Conservation (phyloP, 2,888 invertebrate species). For the Chrysodeixis includens region DNA sequence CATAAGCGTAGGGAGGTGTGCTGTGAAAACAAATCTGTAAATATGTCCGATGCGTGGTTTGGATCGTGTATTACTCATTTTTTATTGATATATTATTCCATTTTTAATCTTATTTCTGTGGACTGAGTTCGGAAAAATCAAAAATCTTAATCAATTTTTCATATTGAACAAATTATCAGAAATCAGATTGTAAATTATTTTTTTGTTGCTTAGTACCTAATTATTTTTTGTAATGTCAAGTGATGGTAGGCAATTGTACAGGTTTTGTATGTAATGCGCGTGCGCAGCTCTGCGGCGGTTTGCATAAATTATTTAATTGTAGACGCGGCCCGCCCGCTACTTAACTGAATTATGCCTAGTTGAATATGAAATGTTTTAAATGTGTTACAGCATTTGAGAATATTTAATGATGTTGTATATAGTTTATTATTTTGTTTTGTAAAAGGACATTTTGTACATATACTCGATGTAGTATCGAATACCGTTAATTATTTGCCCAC, state of each 20-base stretch:
- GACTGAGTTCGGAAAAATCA: conserved; percentile 64
- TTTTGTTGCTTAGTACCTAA: conserved; percentile 81
- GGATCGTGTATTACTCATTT: conserved; percentile 64
- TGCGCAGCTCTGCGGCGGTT: conserved; percentile 52
- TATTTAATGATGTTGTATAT: conserved; percentile 89
- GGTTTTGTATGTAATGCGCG: conserved; percentile 65
- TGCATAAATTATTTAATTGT: conserved; percentile 76
- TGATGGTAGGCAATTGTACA: conserved; percentile 77
- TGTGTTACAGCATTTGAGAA: conserved; percentile 89
- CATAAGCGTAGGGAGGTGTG: conserved; percentile 78
- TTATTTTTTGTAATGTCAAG: conserved; percentile 67
- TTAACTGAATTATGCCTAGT: conserved; percentile 85
- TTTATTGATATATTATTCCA: conserved; percentile 63
- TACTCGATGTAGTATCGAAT: conserved; percentile 72
- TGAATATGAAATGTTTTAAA: conserved; percentile 89
- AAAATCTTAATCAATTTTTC: conserved; percentile 58
- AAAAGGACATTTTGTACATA: conserved; percentile 85
- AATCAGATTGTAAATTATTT: conserved; percentile 71
- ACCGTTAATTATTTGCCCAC: conserved; percentile 81
- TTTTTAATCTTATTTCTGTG: conserved; percentile 64
- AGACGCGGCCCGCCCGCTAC: conserved; percentile 72
- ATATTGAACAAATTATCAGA: conserved; percentile 70
- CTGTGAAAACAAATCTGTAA: conserved; percentile 76
- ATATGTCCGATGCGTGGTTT: conserved; percentile 70
- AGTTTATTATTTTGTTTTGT: conserved; percentile 88